Evolutionary conservation across 30 jellyfish, hydroid and myxozoan genomes (phyloP).

Genomic region (Chrysaora quinquecirrha): DNA sequence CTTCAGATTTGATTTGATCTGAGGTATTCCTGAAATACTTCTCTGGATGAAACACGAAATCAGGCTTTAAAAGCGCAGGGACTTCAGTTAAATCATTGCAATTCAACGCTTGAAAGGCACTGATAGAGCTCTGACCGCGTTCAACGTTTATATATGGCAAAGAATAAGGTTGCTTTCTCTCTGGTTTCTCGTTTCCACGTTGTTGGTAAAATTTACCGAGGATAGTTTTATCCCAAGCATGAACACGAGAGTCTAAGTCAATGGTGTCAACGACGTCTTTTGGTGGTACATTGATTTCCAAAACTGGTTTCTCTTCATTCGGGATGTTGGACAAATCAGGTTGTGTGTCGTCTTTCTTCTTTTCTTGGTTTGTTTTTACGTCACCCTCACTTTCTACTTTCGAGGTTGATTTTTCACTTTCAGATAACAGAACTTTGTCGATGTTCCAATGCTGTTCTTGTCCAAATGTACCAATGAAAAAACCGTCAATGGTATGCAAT

Average conservation of each 20-base stretch:
- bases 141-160: conserved; percentile 62
- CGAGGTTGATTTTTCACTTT: too few species aligned
- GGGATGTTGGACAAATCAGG: too few species aligned
- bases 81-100: conserved; percentile 62
- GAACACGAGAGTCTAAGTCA: conserved; percentile 53
- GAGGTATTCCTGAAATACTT: conserved; percentile 57
- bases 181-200: conserved; percentile 67
- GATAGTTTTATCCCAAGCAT: conserved; percentile 82
- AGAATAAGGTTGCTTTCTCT: conserved; percentile 81
- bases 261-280: not conserved
- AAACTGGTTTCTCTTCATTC: not conserved
- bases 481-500: conserved; percentile 58
- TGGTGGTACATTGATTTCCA: not conserved
- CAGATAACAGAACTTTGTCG: conserved; percentile 35
- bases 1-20: conserved; percentile 45
- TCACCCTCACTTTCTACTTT: too few species aligned
- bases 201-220: conserved; percentile 78
- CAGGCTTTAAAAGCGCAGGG: conserved; percentile 71
- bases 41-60: conserved; percentile 86
- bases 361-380: too few species aligned
- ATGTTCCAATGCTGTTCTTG: conserved; percentile 91
- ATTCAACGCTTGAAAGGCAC: conserved; percentile 62
- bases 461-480: conserved; percentile 84
- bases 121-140: conserved; percentile 53
- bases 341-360: too few species aligned